A percentile compares a stretch with the other conserved stretches of the same genome.
Evolutionary conservation across 2,797 vertebrate genomes (phyloP).

Genomic region (Hapalemur alaotrensis): DNA sequence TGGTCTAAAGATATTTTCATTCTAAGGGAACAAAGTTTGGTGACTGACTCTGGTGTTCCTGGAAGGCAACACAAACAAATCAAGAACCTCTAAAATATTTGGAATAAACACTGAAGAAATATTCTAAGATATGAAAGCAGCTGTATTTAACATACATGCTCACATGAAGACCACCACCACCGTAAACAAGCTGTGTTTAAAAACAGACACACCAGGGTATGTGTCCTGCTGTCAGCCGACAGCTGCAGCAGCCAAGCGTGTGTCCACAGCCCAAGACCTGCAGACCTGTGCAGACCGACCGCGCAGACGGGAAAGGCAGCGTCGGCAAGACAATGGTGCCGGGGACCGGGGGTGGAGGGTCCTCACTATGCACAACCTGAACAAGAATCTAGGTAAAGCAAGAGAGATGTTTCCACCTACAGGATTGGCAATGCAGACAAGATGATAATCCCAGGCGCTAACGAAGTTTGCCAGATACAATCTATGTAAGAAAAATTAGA

Average conservation of each 20-base stretch:
- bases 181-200: neutral
- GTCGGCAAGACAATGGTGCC: neutral
- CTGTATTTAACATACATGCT: neutral
- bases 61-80: neutral
- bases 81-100: neutral
- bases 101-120: neutral
- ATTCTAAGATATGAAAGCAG: neutral
- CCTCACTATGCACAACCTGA: accelerated
- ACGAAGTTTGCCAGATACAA: accelerated
- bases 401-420: neutral
- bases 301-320: neutral
- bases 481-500: neutral
- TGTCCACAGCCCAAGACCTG: neutral
- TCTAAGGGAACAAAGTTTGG: neutral
- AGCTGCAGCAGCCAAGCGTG: too few relatives aligned
- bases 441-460: too few relatives aligned
- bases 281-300: neutral
- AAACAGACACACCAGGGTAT: neutral
- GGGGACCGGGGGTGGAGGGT: neutral
- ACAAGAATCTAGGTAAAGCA: neutral
- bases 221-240: neutral
- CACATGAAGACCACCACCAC: too few relatives aligned
- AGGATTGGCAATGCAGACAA: neutral
- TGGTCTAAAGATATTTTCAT: neutral
- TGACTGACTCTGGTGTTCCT: neutral